Percentiles rank a stretch among this genome's conserved stretches.
phyloP scores from a whole-genome alignment of 2,113 vertebrate species.

The Kryptolebias marmoratus region DNA sequence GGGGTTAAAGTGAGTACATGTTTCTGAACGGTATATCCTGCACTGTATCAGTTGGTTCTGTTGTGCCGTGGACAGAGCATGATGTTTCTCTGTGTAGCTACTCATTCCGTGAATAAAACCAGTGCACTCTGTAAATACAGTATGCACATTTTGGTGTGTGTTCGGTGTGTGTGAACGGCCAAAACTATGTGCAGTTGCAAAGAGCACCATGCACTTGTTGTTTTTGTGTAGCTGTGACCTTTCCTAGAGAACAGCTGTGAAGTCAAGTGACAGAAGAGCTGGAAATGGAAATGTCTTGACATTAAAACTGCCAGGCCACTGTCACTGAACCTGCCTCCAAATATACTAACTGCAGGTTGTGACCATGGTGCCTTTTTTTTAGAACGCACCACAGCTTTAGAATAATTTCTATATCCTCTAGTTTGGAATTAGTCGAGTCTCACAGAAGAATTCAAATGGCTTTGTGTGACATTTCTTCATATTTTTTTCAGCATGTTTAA shows the following conservation, averaged over 20 bases:
- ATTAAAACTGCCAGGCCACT: conserved; percentile 46
- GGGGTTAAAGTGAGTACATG: conserved; percentile 8
- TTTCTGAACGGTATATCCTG: conserved; percentile 6
- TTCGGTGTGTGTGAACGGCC: not conserved
- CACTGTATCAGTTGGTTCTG: conserved; percentile 23
- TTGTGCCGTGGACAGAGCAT: conserved; percentile 27
- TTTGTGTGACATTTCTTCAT: not conserved
- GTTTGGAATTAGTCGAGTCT: not conserved
- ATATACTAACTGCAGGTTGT: conserved; percentile 1
- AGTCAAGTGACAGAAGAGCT: conserved; percentile 53
- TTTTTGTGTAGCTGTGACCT: conserved; percentile 50
- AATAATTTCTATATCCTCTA: not conserved
- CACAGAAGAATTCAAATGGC: not conserved
- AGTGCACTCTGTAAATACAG: not conserved
- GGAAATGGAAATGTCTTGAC: conserved; percentile 57
- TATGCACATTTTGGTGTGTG: not conserved
- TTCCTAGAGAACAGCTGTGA: conserved; percentile 43
- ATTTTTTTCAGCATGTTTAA: not conserved
- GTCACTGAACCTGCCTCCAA: conserved; percentile 20
- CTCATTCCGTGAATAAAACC: conserved; percentile 28
- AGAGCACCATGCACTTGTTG: not conserved
- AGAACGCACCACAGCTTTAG: not conserved
- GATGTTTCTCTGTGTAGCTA: conserved; percentile 10
- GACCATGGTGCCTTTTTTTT: not conserved
- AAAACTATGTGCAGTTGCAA: not conserved